Base-by-base conservation (phyloP, 2,797 vertebrate species). In the Melanogrammus aeglefinus region DNA sequence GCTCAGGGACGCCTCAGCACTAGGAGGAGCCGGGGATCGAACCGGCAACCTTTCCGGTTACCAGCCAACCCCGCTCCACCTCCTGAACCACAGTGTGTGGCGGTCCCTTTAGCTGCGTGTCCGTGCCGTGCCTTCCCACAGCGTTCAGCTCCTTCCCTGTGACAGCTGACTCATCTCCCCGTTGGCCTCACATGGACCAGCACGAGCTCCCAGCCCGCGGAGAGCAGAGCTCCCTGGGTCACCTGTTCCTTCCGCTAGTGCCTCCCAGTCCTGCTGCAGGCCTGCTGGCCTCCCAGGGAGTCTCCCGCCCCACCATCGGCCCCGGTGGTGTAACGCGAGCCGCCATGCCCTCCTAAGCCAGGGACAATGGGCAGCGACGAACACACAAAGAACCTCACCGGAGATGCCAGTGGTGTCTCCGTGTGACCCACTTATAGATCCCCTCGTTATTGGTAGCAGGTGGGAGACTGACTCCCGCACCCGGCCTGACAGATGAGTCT, bases 281-380 rank as follows among this genome's bases (percentile, higher is more conserved):
- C 44, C 44, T 16, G 4, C 44, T 16, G 44, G 44, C 44, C 44
- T 47, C 44, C 44, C 2, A 47, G 44, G 78, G 78, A 84, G 81
- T 18, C 51, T 85, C 74, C 76, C 83, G 41, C 69, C 72, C 38
- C 85, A 81, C 44, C 44, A 76, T 81, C 33, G 2, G 71, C 29
- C 14, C 16, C n/a, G n/a, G n/a, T n/a, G 38, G 24, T 82, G 85
- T 85, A 90, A 87, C 79, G 13, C 8, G 85, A 87, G 81, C 81
- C 33, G 81, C 44, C 44, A 3, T 47, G 44, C 44, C 44, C 44
- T 47, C 12, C 44, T 16, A 14, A 47, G 44, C 44, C 13, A 16
- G 0, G 13, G 10, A 47, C 44, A 16, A 47, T 47, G 44, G 44
- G 44, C 44, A 14, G 44, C 44, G 14, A 47, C 16, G 3, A 47